A percentile compares a stretch with the other conserved stretches of the same genome.
phyloP scores from a whole-genome alignment of 2,888 invertebrate genomes.

The Dromius quadrimaculatus region DNA sequence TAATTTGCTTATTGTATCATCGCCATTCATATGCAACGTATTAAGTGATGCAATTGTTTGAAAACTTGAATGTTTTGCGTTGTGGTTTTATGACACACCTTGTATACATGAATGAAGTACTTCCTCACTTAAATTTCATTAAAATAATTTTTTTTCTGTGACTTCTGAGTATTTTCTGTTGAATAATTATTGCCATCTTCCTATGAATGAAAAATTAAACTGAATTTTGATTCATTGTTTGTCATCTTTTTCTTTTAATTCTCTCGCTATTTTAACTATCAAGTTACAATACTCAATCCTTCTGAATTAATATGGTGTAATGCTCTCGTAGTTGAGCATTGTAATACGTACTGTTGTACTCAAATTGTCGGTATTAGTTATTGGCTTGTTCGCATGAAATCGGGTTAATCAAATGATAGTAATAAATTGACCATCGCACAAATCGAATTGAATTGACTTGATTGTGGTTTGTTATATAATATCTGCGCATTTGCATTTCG shows the following conservation, averaged over 20 bases:
- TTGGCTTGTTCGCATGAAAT: slow-evolving; percentile 40
- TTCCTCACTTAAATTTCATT: slow-evolving; percentile 41
- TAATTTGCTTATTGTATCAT: background rate
- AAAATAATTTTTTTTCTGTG: background rate
- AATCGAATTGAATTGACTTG: slow-evolving; percentile 52
- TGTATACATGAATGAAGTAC: slow-evolving; percentile 26
- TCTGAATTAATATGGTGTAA: background rate
- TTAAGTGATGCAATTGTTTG: background rate
- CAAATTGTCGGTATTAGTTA: slow-evolving; percentile 30
- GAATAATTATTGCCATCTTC: background rate
- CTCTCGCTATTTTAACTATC: too few relatives aligned
- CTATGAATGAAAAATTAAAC: background rate
- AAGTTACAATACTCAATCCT: background rate
- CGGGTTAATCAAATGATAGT: slow-evolving; percentile 52
- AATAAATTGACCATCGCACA: slow-evolving; percentile 51
- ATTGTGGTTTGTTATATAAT: slow-evolving; percentile 49
- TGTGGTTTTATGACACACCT: slow-evolving; percentile 21
- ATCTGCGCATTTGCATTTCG: slow-evolving; percentile 12
- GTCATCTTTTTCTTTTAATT: background rate
- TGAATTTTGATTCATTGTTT: background rate
- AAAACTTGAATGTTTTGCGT: slow-evolving; percentile 16
- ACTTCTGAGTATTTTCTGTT: background rate
- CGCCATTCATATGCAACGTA: slow-evolving; percentile 20
- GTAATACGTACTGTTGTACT: slow-evolving; percentile 14
- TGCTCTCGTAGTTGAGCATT: slow-evolving; percentile 17